Conservation (phyloP, 2,888 invertebrate genomes). For the Fragum whitleyi region DNA sequence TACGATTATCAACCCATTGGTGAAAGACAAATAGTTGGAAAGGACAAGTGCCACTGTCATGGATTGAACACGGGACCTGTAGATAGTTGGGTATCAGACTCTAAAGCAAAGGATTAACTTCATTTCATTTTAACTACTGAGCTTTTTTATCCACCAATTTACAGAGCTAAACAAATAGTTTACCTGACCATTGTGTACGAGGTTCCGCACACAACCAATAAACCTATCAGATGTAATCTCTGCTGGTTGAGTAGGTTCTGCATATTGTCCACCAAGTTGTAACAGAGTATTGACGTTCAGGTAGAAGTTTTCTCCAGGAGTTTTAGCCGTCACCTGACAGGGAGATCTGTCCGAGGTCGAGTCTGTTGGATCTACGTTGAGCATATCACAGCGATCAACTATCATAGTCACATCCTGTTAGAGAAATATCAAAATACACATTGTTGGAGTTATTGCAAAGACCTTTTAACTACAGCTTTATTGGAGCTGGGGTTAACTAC, state of each 20-base stretch:
- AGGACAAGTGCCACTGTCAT: no score
- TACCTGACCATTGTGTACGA: conserved; percentile 94
- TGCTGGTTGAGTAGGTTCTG: conserved; percentile 58
- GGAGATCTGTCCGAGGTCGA: conserved; percentile 95
- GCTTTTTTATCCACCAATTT: no score
- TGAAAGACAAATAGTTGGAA: no score
- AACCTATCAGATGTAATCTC: conserved; percentile 89
- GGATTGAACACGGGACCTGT: no score
- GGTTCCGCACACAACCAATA: conserved; percentile 97
- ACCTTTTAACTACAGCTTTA: no score
- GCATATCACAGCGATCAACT: conserved; percentile 95
- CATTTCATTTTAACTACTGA: no score
- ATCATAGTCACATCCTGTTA: conserved; percentile 93
- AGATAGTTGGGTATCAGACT: no score
- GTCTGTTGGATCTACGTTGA: conserved; percentile 91
- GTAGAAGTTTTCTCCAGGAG: conserved; percentile 98
- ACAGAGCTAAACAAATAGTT: no score
- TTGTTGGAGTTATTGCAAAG: no score
- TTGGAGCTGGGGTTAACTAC: no score
- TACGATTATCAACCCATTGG: no score
- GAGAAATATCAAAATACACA: background rate
- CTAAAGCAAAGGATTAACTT: no score
- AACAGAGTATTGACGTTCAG: conserved; percentile 97
- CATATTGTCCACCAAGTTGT: conserved; percentile 92
- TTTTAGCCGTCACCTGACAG: conserved; percentile 95